Evolutionary conservation across 2,113 vertebrate species (phyloP), one percentile per base, ranked within the genome.

Genomic region (Neopipo cinnamomea): DNA sequence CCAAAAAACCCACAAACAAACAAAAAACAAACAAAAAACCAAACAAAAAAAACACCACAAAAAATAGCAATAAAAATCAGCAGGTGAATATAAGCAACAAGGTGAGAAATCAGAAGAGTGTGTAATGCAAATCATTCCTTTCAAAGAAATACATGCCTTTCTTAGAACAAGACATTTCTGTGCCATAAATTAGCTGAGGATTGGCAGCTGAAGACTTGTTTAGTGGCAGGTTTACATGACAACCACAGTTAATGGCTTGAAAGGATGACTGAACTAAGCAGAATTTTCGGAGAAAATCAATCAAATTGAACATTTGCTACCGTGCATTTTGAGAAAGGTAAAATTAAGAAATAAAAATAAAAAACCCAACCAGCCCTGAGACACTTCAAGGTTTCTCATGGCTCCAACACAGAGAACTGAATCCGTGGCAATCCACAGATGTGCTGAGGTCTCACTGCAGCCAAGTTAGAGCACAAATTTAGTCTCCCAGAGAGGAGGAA

Each of bases 151-250:
- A 88, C 41, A 73, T 35, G 61, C 33, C n/a, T 70, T 80, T 41
- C 37, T 63, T 65, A 53, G 28, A 79, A 66, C 14, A 78, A 88
- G 73, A 24, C 50, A 31, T 53, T 53, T 44, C 44, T 66, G 59
- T 63, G 42, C 92, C 91, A 86, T 97, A 87, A 96, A 96, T 97
- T 91, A 95, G 72, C 31, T 31, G 68, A 23, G 41, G 73, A 71
- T 50, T 82, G 97, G 85, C 50, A 68, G 95, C 85, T 73, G 56
- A 71, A 88, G 76, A 67, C 77, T 95, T 95, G 83, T 87, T 97
- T 95, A 66, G 85, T 70, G 85, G 68, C 89, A 88, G 53, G 31
- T 33, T 66, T 31, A 46, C 59, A 52, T 30, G 85, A 82, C 79
- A 83, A 16, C 49, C 5, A 0, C 8, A 20, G 76, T 88, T 93